Base-by-base conservation (phyloP, 1,140 invertebrate genomes). In the Drepana arcuata region DNA sequence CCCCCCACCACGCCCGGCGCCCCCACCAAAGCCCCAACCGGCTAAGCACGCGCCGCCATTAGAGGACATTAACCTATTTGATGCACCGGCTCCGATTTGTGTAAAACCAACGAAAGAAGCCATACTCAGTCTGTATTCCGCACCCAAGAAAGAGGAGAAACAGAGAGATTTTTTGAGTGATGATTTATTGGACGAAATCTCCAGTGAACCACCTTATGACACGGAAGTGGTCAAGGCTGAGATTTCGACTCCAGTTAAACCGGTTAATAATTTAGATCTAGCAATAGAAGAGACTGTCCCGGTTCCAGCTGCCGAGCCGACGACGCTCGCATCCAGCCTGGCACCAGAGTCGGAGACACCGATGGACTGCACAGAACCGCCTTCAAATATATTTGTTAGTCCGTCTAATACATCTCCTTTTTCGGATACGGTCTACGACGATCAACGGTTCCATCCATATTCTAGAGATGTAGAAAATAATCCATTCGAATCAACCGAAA, bases 121-220 rank as follows among this genome's bases (percentile, higher is more conserved):
- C 40, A 90, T 90, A 24, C 60, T 90, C 13, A 90, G 88, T 65
- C 69, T 90, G n/a, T 89, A 89, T 42, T 86, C 88, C 11, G 77
- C 84, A 40, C 86, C 86, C 7, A 83, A 84, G 46, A 80, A 80
- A 46, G 72, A 78, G 57, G 74, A 69, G 35, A 80, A 83, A 37
- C 74, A 66, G 31, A 78, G 83, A 6, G 86, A 87, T 59, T 81
- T 87, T 31, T 50, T 87, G 7, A 86, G 85, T 18, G 86, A 86
- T 38, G 87, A 87, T 52, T 70, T 86, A 36, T 51, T 75, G 4
- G 71, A 77, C 38, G 61, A 77, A 25, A 53, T 80, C 9, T 47
- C 73, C 1, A 35, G 59, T 16, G 54, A 66, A 10, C 16, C 29
- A 7, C 29, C 3, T n/a, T 9, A 15, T 7, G 52, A 67, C 14